Evolutionary conservation across 2,888 invertebrate species (phyloP), one percentile per base, ranked within the genome.

Genomic region (Pecten maximus): DNA sequence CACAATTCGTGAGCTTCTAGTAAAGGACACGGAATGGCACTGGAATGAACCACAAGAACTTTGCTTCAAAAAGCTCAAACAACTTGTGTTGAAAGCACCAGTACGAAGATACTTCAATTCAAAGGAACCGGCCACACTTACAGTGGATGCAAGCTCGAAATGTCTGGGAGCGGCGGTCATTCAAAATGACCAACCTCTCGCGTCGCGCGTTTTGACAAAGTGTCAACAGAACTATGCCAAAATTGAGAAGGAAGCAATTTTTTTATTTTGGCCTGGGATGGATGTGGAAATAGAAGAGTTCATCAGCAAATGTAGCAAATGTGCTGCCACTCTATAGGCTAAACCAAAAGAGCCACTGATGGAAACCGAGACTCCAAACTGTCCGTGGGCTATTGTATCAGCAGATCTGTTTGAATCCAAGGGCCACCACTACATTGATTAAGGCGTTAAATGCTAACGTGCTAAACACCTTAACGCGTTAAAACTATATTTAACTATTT

Each of bases 11-110:
- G 50, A 87, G 40, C 50, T 91, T 10, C 40, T 89, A 60, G 74
- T 88, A 19, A 89, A 86, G 28, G 48, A 89, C 23, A 88, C n/a
- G 16, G 88, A 88, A 40, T 88, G 90, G 88, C 8, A 50, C 35
- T 74, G 90, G 87, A 74, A 88, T 10, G 23, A 28, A 10, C 3
- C 15, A 35, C 88, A 90, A 87, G 40, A 44, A 19, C 86, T 48
- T 4, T 91, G 93, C 16, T 95, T 95, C 39, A 10, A 90, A 1
- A 90, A 89, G n/a, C 89, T 93, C 35, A 93, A 93, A 86, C 12
- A 89, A 23, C 86, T 91, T 23, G 91, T 90, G 3, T 89, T 91
- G 19, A 88, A 91, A 19, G 91, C 93, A 2, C 94, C 93, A 44
- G 90, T 92, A 12, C 91, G 94, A 12, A 87, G 90, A 39, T 94